phyloP scores from a whole-genome alignment of 2,888 invertebrate species.

The Scaeva pyrastri region DNA sequence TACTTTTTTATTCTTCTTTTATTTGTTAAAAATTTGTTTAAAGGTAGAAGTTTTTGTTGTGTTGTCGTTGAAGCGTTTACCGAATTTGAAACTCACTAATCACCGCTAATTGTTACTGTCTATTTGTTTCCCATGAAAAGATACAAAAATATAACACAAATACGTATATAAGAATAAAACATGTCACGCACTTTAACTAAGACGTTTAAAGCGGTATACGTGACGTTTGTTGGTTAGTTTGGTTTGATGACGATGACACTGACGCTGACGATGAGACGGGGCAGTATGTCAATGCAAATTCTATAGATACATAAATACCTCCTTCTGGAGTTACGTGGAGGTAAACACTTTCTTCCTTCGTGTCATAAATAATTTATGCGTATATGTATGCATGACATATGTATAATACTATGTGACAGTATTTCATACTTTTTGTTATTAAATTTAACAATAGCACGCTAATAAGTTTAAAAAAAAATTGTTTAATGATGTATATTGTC shows the following conservation, averaged over 20 bases:
- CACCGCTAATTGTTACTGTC: constrained; percentile 72
- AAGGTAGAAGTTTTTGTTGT: not conserved
- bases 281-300: constrained; percentile 63
- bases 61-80: constrained; percentile 64
- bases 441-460: constrained; percentile 66
- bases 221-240: not conserved
- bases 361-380: not conserved
- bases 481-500: constrained; percentile 38
- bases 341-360: constrained; percentile 53
- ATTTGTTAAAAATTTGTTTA: constrained; percentile 22
- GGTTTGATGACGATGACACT: not conserved
- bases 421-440: constrained; percentile 22
- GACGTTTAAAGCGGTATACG: not conserved
- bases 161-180: not conserved
- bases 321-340: constrained; percentile 60
- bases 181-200: constrained; percentile 34
- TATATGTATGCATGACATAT: not conserved
- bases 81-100: constrained; percentile 74
- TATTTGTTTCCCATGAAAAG: constrained; percentile 61
- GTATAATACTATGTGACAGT: not conserved
- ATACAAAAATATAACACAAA: constrained; percentile 8
- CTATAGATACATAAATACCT: not conserved
- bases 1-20: constrained; percentile 43
- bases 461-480: constrained; percentile 47
- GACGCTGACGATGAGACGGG: constrained; percentile 45